Percentiles rank a stretch among this genome's conserved stretches.
Evolutionary conservation across 92 coral and sea anemone species (phyloP).

Genomic region (Chrysogorgia sp.): DNA sequence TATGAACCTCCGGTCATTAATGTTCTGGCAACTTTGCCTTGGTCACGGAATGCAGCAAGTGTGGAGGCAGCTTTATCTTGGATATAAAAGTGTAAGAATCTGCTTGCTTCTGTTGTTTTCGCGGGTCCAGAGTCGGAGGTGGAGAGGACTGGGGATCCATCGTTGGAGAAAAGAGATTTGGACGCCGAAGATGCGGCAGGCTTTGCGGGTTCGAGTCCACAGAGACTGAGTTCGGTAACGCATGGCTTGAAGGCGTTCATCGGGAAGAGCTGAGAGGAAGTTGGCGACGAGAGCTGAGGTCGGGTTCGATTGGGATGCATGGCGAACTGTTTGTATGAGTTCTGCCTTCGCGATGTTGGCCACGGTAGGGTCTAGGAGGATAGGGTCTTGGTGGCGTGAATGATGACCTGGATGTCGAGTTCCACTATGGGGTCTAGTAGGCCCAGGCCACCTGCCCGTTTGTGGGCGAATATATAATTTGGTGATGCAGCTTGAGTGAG

Average conservation of each 20-base stretch:
- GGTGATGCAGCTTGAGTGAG: conserved; percentile 11
- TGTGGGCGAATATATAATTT: conserved; percentile 24
- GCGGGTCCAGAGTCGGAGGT: conserved; percentile 14
- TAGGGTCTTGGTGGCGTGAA: conserved; percentile 26
- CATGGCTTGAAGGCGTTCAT: too few relatives aligned
- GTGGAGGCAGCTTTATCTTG: conserved; percentile 35
- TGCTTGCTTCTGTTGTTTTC: conserved; percentile 1
- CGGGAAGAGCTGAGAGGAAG: too few relatives aligned
- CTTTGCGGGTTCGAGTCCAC: too few relatives aligned
- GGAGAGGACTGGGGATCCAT: not conserved
- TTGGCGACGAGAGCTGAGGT: too few relatives aligned
- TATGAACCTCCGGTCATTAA: too few relatives aligned
- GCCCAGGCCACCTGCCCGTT: conserved; percentile 31
- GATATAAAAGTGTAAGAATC: conserved; percentile 3
- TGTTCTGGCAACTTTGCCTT: too few relatives aligned
- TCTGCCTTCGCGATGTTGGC: conserved; percentile 11
- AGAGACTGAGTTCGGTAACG: too few relatives aligned
- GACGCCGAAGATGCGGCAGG: conserved; percentile 6
- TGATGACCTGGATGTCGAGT: conserved; percentile 7
- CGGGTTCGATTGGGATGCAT: conserved; percentile 23
- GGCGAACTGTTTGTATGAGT: conserved; percentile 3
- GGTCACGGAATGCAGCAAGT: conserved; percentile 12
- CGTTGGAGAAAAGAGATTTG: conserved; percentile 1
- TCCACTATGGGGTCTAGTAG: conserved; percentile 31
- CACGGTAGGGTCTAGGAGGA: conserved; percentile 15